These are phyloP conservation scores for Andrena minutula DNA, from an alignment of 2,888 invertebrate genomes.

Conservation along the genomic window DNA sequence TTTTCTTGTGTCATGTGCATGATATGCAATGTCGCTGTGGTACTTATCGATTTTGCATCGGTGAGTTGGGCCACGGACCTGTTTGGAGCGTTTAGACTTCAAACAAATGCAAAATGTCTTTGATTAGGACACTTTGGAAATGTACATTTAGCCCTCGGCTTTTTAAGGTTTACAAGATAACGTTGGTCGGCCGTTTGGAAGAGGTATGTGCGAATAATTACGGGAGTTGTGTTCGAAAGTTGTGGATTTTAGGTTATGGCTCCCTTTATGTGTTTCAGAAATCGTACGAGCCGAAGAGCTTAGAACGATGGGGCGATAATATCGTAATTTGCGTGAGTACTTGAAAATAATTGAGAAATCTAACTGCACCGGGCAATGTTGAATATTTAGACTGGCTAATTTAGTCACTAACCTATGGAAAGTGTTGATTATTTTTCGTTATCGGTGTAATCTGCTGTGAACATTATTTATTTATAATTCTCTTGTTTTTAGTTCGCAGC, in stretches of 20 bases:
- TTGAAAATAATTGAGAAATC: neutral
- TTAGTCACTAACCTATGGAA: neutral
- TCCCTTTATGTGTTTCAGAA: constrained; percentile 84
- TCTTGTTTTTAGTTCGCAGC: constrained; percentile 86
- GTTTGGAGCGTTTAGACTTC: constrained; percentile 19
- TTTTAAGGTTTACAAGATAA: constrained; percentile 88
- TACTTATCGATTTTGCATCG: constrained; percentile 36
- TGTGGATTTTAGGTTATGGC: constrained; percentile 44
- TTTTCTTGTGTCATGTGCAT: constrained; percentile 44
- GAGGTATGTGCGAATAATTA: constrained; percentile 84
- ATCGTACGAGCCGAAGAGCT: constrained; percentile 88
- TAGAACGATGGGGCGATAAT: constrained; percentile 91
- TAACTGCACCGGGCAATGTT: neutral
- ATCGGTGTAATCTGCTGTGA: neutral
- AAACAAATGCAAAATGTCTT: constrained; percentile 79
- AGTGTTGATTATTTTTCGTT: neutral
- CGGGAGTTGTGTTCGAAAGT: neutral
- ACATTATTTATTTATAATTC: constrained; percentile 7
- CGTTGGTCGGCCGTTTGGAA: constrained; percentile 85
- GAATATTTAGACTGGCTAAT: neutral
- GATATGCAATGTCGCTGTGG: constrained; percentile 34
- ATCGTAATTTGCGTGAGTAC: constrained; percentile 89
- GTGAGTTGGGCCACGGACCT: neutral
- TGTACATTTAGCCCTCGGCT: constrained; percentile 91
- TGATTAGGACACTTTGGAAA: constrained; percentile 87